Percentiles rank a stretch among this genome's conserved stretches.
Evolutionary conservation across 2,113 vertebrate genomes (phyloP).

Genomic region (Xyrauchen texanus): DNA sequence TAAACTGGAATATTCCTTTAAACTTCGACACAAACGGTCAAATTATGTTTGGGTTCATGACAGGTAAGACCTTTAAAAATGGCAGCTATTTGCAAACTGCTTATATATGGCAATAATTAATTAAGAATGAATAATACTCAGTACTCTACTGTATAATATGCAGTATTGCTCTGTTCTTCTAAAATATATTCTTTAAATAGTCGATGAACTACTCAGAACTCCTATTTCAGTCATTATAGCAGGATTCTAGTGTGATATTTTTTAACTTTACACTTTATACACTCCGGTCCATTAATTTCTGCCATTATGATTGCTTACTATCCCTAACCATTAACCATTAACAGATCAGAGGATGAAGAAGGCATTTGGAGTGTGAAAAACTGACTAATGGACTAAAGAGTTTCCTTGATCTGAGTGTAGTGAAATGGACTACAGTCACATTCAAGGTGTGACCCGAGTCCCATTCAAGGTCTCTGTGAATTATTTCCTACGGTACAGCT

Average conservation of each 20-base stretch:
- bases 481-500: conserved; percentile 21
- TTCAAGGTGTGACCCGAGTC: conserved; percentile 12
- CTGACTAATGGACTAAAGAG: conserved; percentile 32
- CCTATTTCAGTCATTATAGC: too few species aligned
- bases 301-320: background rate
- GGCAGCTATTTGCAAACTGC: too few species aligned
- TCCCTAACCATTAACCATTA: background rate
- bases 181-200: too few species aligned
- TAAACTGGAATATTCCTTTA: too few species aligned
- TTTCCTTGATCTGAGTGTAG: conserved; percentile 41
- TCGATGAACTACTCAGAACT: too few species aligned
- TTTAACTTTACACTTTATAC: background rate
- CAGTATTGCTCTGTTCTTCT: too few species aligned
- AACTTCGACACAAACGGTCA: too few species aligned
- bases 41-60: too few species aligned
- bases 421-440: background rate
- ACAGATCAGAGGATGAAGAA: background rate
- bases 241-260: background rate
- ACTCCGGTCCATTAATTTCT: conserved; percentile 1
- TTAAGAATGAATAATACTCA: too few species aligned
- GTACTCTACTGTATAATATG: too few species aligned
- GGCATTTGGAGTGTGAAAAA: background rate
- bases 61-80: too few species aligned
- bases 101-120: too few species aligned
- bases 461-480: background rate